phyloP scores from a whole-genome alignment of 2,888 invertebrate genomes.

The Drosophila pegasa region DNA sequence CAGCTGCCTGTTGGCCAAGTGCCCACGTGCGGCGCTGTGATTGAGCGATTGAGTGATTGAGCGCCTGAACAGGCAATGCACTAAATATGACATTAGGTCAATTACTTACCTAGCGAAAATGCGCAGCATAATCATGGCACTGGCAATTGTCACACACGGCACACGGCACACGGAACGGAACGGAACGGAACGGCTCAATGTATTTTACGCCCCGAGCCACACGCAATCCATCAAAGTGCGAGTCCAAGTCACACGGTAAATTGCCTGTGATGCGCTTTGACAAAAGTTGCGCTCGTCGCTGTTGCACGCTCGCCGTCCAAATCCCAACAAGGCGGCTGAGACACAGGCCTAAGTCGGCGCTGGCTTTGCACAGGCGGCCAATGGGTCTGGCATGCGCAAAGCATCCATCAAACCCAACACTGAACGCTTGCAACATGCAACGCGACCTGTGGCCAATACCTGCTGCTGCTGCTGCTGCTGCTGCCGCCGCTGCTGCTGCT shows the following conservation, averaged over 20 bases:
- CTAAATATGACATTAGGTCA: conserved; percentile 15
- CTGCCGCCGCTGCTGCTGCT: conserved; percentile 1
- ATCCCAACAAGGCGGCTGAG: conserved; percentile 59
- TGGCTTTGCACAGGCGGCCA: conserved; percentile 39
- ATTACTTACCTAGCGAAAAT: conserved; percentile 50
- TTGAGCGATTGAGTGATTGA: conserved; percentile 35
- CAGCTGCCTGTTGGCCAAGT: conserved; percentile 32
- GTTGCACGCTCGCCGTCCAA: conserved; percentile 49
- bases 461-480: background rate
- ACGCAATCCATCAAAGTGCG: conserved; percentile 37
- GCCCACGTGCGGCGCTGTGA: conserved; percentile 28
- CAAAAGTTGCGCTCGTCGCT: conserved; percentile 38
- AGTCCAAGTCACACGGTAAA: conserved; percentile 9
- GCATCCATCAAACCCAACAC: conserved; percentile 50
- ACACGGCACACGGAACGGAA: too few species aligned
- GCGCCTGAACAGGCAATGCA: conserved; percentile 15
- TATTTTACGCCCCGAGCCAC: conserved; percentile 2
- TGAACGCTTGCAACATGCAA: conserved; percentile 30
- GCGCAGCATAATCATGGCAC: conserved; percentile 31
- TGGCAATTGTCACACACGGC: background rate
- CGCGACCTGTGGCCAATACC: conserved; percentile 19
- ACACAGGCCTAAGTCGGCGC: conserved; percentile 54
- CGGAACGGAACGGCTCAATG: conserved; percentile 3
- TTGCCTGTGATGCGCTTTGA: background rate
- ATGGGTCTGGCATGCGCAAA: conserved; percentile 61